phyloP scores from a whole-genome alignment of 2,797 vertebrate species.

The Chaenodraco wilsoni region DNA sequence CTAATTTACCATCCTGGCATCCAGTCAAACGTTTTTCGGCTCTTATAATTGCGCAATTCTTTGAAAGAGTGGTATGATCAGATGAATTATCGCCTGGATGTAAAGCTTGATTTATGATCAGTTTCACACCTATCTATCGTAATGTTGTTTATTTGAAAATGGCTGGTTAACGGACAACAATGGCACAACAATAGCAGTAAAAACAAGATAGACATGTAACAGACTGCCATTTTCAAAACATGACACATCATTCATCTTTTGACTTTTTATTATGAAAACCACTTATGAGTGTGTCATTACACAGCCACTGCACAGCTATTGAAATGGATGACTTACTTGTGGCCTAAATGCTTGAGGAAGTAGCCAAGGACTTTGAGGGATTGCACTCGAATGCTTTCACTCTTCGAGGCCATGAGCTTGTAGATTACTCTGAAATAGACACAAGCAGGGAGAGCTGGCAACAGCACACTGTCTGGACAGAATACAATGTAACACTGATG shows the following conservation, averaged over 20 bases:
- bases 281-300: conserved; percentile 9
- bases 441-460: conserved; percentile 53
- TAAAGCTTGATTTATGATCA: conserved; percentile 18
- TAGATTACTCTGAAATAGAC: conserved; percentile 91
- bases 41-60: conserved; percentile 23
- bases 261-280: conserved; percentile 8
- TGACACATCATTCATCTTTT: conserved; percentile 9
- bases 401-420: conserved; percentile 96
- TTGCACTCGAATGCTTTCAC: conserved; percentile 96
- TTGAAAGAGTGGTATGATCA: conserved; percentile 5
- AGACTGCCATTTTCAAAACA: neutral
- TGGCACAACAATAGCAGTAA: neutral
- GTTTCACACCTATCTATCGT: neutral
- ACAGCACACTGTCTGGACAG: conserved; percentile 45
- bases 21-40: conserved; percentile 27
- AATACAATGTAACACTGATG: conserved; percentile 40
- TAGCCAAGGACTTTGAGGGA: conserved; percentile 97
- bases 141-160: neutral
- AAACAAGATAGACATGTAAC: neutral
- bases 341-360: conserved; percentile 96
- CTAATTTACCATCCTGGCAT: conserved; percentile 50
- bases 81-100: conserved; percentile 31
- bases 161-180: neutral
- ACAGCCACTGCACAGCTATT: conserved; percentile 8
- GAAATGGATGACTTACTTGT: conserved; percentile 90